These are phyloP conservation scores for Corynorhinus townsendii DNA, from an alignment of 2,113 vertebrate species.

Conservation along the genomic window DNA sequence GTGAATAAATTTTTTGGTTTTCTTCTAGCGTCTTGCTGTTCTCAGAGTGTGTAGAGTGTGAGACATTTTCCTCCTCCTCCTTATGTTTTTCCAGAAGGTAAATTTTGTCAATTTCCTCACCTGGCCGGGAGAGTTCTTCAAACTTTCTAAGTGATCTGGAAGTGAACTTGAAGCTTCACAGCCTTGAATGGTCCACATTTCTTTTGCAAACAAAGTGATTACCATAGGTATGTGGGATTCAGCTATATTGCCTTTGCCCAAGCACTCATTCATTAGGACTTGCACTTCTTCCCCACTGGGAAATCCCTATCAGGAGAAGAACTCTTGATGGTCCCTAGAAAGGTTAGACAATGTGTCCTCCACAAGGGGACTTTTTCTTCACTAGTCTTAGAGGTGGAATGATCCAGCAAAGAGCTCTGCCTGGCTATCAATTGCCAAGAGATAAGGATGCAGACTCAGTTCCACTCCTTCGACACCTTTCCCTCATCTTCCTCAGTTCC, in stretches of 20 bases:
- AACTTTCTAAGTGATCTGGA: not conserved
- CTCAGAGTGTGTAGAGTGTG: not conserved
- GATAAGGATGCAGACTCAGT: not conserved
- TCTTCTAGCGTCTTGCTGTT: not conserved
- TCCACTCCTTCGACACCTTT: not conserved
- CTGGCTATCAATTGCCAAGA: not conserved
- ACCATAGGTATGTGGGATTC: fast-evolving
- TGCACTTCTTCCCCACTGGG: not conserved
- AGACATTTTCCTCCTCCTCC: not conserved
- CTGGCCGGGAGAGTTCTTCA: not conserved
- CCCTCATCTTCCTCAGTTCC: not conserved
- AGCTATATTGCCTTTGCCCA: not conserved
- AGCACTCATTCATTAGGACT: not conserved
- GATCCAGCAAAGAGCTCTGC: not conserved
- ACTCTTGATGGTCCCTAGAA: not conserved
- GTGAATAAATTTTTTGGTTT: not conserved
- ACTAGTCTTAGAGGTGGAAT: not conserved
- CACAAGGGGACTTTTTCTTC: not conserved
- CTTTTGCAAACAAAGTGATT: not conserved
- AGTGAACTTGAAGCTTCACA: not conserved
- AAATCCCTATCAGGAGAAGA: not conserved
- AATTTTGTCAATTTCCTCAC: not conserved
- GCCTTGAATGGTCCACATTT: no score
- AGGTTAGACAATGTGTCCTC: not conserved
- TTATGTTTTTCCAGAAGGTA: not conserved